Base-by-base conservation (phyloP, 2,113 vertebrate species). In the Eretmodus cyanostictus region DNA sequence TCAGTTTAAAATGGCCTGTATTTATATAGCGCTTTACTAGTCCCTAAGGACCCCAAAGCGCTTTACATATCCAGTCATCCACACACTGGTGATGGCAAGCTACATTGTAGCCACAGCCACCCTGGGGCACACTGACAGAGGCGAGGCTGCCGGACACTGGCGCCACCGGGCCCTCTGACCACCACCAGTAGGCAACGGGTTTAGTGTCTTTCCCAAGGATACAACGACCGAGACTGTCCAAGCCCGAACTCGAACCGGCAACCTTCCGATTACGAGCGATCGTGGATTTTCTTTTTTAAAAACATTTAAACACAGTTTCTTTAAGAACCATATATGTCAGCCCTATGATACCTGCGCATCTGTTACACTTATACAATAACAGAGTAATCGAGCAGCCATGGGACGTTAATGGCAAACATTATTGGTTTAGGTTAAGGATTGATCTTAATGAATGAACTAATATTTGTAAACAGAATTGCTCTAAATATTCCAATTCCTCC, bases 231-330 rank as follows among this genome's bases (percentile, higher is more conserved):
- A 59, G 27, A 59, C 55, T 29, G 55, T 59, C 14, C 27, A 31
- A 59, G 27, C 8, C 27, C 27, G 57, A 6, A 3, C 5, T 31
- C 27, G 14, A 61, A 61, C 57, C 8, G 57, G 14, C 2, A 61
- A 31, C 24, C 55, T 59, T 59, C 24, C 13, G 55, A 59, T 29
- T 59, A 59, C 1, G 27, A 61, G 14, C 57, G 57, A 31, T 61
- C 8, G 0, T 61, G 10, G 8, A 68, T n/a, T 66, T 36, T 7
- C 3, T 63, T 63, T 63, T 63, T 63, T 0, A 11, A 63, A 63
- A 63, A 63, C 59, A 63, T 24, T 13, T 63, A 34, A 63, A 63
- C 16, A 63, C 9, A 36, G 31, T 63, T 36, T 66, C 31, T 66
- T 66, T 66, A 66, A n/a, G 9, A 71, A 8, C 5, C 36, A 68